Percentiles rank a stretch among this genome's conserved stretches.
phyloP scores from a whole-genome alignment of 2,888 invertebrate species.

The Synanthedon vespiformis region DNA sequence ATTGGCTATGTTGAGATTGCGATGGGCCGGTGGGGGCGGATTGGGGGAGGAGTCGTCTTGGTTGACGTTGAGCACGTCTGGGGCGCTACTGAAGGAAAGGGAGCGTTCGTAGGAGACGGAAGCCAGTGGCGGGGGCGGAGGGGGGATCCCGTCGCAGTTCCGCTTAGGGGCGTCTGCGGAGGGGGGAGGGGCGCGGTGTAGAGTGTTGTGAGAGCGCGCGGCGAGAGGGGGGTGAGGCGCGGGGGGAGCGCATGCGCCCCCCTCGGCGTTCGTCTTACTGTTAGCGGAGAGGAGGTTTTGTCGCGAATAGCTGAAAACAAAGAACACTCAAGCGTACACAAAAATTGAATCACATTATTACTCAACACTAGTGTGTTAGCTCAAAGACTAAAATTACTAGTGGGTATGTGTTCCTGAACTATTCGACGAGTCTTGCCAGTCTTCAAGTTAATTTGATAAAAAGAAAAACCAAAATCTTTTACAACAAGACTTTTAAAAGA shows the following conservation, averaged over 20 bases:
- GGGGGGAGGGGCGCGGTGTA: constrained; percentile 38
- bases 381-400: too few relatives aligned
- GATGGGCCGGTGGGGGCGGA: constrained; percentile 31
- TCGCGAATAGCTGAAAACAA: constrained; percentile 81
- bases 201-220: constrained; percentile 70
- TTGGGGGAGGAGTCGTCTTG: constrained; percentile 35
- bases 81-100: constrained; percentile 64
- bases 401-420: too few relatives aligned
- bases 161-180: constrained; percentile 39
- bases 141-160: constrained; percentile 33
- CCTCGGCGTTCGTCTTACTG: constrained; percentile 79
- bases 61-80: constrained; percentile 70
- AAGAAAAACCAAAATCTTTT: too few relatives aligned
- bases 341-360: too few relatives aligned
- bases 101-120: constrained; percentile 44
- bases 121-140: constrained; percentile 1
- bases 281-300: constrained; percentile 85
- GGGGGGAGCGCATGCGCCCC: constrained; percentile 39
- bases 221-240: constrained; percentile 57
- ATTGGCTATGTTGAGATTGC: constrained; percentile 49
- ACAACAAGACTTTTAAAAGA: too few relatives aligned
- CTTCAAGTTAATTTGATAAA: too few relatives aligned
- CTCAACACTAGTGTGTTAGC: too few relatives aligned
- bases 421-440: too few relatives aligned
- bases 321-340: background rate